Conservation (phyloP, 2,888 invertebrate genomes). For the Danaus chrysippus region DNA sequence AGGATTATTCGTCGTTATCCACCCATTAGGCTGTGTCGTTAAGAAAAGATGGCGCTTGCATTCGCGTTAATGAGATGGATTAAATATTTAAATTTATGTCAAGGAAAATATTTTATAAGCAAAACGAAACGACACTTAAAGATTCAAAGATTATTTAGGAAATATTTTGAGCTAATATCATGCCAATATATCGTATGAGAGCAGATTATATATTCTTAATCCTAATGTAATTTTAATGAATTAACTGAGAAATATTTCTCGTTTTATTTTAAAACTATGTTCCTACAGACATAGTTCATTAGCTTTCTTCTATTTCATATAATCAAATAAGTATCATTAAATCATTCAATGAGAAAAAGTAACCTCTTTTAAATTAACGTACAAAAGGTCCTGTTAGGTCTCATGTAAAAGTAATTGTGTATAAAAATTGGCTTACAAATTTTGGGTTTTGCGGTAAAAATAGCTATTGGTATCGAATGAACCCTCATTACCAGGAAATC, state of each 20-base stretch:
- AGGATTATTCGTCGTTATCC: constrained; percentile 61
- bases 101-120: not conserved
- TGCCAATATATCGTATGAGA: no score
- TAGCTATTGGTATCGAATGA: constrained; percentile 13
- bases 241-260: no score
- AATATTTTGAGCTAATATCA: no score
- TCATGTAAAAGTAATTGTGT: not conserved
- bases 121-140: no score
- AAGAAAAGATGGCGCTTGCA: constrained; percentile 27
- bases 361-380: not conserved
- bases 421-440: constrained; percentile 10
- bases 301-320: no score
- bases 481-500: constrained; percentile 16
- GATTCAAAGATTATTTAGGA: no score
- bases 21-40: constrained; percentile 54
- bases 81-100: constrained; percentile 11
- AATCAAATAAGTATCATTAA: no score
- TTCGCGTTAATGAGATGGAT: constrained; percentile 13
- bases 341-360: no score
- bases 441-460: constrained; percentile 8
- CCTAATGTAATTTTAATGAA: no score
- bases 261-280: no score
- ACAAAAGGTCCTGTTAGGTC: not conserved
- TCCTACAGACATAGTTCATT: no score
- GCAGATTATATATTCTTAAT: no score